These are phyloP conservation scores for Rhea pennata DNA, from an alignment of 2,113 vertebrate genomes.

Conservation along the genomic window DNA sequence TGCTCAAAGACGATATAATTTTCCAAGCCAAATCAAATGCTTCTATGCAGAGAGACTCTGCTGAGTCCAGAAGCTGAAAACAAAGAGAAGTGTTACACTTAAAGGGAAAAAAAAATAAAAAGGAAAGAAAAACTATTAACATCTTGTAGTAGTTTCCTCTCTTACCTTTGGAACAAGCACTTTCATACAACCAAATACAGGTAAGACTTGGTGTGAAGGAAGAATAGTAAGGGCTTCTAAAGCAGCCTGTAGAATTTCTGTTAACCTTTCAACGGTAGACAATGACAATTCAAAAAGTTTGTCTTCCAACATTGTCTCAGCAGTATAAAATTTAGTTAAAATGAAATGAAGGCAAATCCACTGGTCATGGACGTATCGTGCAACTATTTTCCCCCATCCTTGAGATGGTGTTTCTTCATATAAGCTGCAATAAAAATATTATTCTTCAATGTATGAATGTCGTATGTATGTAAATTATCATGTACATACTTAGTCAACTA, in stretches of 20 bases:
- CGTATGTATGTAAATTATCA: not conserved
- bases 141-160: not conserved
- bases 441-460: not conserved
- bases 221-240: conserved; percentile 87
- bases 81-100: not conserved
- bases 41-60: conserved; percentile 84
- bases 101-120: not conserved
- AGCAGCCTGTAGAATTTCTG: conserved; percentile 70
- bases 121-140: accelerated
- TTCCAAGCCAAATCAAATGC: conserved; percentile 88
- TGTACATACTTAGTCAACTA: not conserved
- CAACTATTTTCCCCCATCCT: conserved; percentile 89
- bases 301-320: not conserved
- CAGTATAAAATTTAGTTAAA: conserved; percentile 55
- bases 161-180: conserved; percentile 85
- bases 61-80: conserved; percentile 78
- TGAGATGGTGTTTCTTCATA: conserved; percentile 67
- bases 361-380: conserved; percentile 86
- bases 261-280: not conserved
- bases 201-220: conserved; percentile 84
- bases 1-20: conserved; percentile 84
- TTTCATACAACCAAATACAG: conserved; percentile 88
- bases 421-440: conserved; percentile 59
- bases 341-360: conserved; percentile 88
- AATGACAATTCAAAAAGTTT: not conserved